Evolutionary conservation across 53 echinoderm and acorn worm genomes (phyloP), one percentile per base, ranked within the genome.

Genomic region (Zoroaster sp.): DNA sequence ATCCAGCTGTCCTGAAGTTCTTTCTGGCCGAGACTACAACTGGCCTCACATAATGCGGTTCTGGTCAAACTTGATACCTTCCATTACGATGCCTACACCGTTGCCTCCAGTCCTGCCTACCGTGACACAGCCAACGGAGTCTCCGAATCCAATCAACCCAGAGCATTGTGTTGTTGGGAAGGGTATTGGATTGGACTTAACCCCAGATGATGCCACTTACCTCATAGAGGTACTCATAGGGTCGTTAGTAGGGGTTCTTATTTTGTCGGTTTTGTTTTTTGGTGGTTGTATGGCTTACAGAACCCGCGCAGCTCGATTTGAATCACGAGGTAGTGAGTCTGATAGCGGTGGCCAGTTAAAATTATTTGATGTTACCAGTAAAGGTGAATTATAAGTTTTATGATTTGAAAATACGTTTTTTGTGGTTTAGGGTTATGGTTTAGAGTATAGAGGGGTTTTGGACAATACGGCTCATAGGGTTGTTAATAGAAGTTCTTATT

Each of bases 221-320:
- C 42, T 89, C 14, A 81, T 89, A n/a, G 55, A 81, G 33, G 45
- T 78, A 31, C 81, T 89, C 0, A 89, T 89, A 63, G 90, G 82
- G 7, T 9, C 63, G 5, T 55, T 46, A 12, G 72, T 82, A 28
- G 90, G 40, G 30, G 43, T 45, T 3, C 34, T 81, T 18, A 42
- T 82, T 17, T 6, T 89, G 42, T 12, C 20, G 13, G 72, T 89
- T 1, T 66, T 80, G 23, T 43, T 73, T 8, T 45, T 80, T 5
- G 66, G 81, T 17, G 90, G 81, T 4, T 89, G 81, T 12, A 18
- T 85, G 47, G 85, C 70, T 23, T 85, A 85, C 52, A 85, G 71
- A 51, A 20, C 51, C n/a, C 85, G 85, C 8, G 52, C 49, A 34
- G 47, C 65, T 7, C 66, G 82, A 17, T 7, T n/a, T 20, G 85